Percentiles rank a stretch among this genome's conserved stretches.
Conservation (phyloP, 2,113 vertebrate genomes). For the Petrocephalus microphthalmus region DNA sequence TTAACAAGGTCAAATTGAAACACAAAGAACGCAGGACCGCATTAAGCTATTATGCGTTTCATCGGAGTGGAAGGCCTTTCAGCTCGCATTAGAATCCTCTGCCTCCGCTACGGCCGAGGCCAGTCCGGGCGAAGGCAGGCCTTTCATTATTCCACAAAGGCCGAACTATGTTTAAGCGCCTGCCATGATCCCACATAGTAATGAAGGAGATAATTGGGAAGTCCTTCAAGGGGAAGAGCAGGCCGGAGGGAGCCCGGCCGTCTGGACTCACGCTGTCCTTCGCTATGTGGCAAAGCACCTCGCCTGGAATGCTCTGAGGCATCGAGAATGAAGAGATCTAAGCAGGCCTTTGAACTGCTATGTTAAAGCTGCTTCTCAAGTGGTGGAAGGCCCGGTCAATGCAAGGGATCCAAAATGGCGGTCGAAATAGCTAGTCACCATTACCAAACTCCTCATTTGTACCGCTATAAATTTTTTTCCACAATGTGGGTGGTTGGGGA, state of each 20-base stretch:
- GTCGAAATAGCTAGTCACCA: background rate
- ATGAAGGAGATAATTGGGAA: background rate
- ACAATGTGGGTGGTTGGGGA: background rate
- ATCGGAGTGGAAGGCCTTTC: slow-evolving; percentile 7
- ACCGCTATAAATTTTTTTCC: background rate
- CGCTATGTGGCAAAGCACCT: background rate
- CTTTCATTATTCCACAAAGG: slow-evolving; percentile 12
- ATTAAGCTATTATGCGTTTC: slow-evolving; percentile 9
- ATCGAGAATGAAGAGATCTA: background rate
- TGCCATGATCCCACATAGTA: slow-evolving; percentile 1
- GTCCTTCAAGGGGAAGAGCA: background rate
- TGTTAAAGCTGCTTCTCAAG: background rate
- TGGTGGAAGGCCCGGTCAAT: background rate
- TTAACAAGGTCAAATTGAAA: slow-evolving; percentile 27
- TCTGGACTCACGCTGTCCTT: background rate
- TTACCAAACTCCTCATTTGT: background rate
- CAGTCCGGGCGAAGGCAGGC: background rate
- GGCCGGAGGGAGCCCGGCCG: background rate
- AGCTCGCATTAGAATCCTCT: background rate
- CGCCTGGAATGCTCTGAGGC: background rate
- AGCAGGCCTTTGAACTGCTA: background rate
- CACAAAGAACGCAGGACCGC: slow-evolving; percentile 11
- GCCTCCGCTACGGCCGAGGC: background rate
- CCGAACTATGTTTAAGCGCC: background rate
- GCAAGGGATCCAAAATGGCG: background rate